Conservation (phyloP, 2,797 vertebrate genomes). For the Muscicapa comitata region DNA sequence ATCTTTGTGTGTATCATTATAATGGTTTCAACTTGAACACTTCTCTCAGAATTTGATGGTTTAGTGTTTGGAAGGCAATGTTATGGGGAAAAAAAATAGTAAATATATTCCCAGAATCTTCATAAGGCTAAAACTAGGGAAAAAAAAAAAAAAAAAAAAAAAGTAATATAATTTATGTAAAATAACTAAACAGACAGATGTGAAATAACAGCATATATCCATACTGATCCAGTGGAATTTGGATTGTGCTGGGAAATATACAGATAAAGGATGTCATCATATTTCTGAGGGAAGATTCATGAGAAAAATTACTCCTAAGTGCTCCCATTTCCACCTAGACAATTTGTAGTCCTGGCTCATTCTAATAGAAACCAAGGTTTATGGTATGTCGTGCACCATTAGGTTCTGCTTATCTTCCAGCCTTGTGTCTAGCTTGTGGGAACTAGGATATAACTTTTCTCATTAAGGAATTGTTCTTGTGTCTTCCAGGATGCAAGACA, state of each 20-base stretch:
- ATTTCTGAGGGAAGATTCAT: neutral
- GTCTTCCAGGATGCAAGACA: conserved; percentile 87
- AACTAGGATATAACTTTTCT: neutral
- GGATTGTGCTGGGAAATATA: neutral
- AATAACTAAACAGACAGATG: neutral
- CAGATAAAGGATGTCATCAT: neutral
- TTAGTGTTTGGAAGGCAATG: neutral
- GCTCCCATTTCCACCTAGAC: neutral
- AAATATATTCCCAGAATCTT: neutral
- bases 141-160: neutral
- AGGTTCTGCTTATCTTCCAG: neutral
- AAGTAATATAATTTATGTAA: neutral
- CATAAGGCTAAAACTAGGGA: neutral
- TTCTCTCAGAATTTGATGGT: neutral
- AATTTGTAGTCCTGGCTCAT: neutral
- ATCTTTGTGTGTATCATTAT: neutral
- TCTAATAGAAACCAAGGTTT: neutral
- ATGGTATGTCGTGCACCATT: neutral
- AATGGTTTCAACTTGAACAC: neutral
- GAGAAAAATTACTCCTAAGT: neutral
- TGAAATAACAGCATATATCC: neutral
- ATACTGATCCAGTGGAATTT: neutral
- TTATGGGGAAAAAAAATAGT: neutral
- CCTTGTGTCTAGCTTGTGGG: neutral
- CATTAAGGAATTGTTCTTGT: neutral